Evolutionary conservation across 2,113 vertebrate species (phyloP), one percentile per base, ranked within the genome.

Genomic region (Nycticryphes semicollaris): DNA sequence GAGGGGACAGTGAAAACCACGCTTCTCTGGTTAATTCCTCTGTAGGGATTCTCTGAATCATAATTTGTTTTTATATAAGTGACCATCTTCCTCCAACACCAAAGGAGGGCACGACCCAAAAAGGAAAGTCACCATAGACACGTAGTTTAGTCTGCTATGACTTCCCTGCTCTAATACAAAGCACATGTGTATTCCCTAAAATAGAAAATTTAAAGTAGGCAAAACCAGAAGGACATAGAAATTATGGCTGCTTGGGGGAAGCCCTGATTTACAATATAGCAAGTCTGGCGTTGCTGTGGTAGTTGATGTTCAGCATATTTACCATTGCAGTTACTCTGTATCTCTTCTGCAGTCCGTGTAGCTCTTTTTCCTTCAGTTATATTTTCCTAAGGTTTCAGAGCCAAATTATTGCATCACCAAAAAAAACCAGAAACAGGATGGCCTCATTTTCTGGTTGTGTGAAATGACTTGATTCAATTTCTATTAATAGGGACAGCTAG

Each of bases 141-240:
- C 56, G 72, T 51, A 94, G 85, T 93, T 96, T 95, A 87, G 84
- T 93, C 78, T 95, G 76, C 85, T 95, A 1, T 62, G 56, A 47
- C 67, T 96, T 94, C 54, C 54, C 77, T 90, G 12, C 63, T 91
- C 31, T 96, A 96, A 97, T 69, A 96, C 51, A 93, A 97, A 97
- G 91, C 93, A 94, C 87, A 95, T 96, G 96, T 95, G 35, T 87
- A 67, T 57, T 91, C 79, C 63, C 47, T 68, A 87, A 97, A 97
- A 96, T 87, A 97, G 89, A 94, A 93, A 93, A 89, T 51, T 90
- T 96, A 86, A 93, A 94, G 90, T 39, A 87, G 84, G 47, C 69
- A 91, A 96, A 97, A 85, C 48, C 56, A 93, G 66, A 95, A 91
- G 59, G 56, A 87, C 24, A 43, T 37, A 87, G 24, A 96, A 94